These are phyloP conservation scores for Discoglossus pictus DNA, from an alignment of 2,797 vertebrate species.

Conservation along the genomic window DNA sequence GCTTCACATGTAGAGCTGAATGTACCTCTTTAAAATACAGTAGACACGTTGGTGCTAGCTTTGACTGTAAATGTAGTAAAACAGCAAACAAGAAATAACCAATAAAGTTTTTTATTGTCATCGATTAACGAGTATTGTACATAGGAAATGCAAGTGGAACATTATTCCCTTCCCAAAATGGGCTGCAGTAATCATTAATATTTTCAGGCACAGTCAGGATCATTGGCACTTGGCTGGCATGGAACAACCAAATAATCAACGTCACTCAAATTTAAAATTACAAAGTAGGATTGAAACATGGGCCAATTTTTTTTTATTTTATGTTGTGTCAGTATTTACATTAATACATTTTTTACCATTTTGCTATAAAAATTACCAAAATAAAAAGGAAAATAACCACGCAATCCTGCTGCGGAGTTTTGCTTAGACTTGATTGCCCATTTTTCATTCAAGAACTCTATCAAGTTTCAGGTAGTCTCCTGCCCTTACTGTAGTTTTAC, in stretches of 20 bases:
- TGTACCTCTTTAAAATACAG: too few relatives aligned
- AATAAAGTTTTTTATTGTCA: constrained; percentile 63
- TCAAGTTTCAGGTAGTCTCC: too few relatives aligned
- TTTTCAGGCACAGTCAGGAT: background rate
- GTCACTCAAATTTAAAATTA: too few relatives aligned
- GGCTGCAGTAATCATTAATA: too few relatives aligned
- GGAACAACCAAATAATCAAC: too few relatives aligned
- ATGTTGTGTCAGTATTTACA: constrained; percentile 12
- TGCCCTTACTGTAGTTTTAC: too few relatives aligned
- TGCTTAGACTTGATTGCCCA: background rate
- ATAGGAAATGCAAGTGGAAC: constrained; percentile 55
- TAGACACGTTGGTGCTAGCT: too few relatives aligned
- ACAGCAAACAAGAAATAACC: too few relatives aligned
- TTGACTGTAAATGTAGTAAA: too few relatives aligned
- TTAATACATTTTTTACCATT: constrained; percentile 25
- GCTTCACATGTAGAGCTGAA: too few relatives aligned
- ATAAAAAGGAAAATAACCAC: constrained; percentile 16
- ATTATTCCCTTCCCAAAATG: constrained; percentile 14
- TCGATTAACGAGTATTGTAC: constrained; percentile 54
- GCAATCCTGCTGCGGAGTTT: constrained; percentile 38
- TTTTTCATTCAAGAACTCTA: too few relatives aligned
- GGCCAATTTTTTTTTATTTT: constrained; percentile 22
- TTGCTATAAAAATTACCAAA: constrained; percentile 28
- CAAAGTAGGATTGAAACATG: background rate
- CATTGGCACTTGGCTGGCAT: background rate